A percentile compares a stretch with the other conserved stretches of the same genome.
Evolutionary conservation across 37 sponge, comb jelly and placozoan genomes (phyloP).

Genomic region (Agelas oroides): DNA sequence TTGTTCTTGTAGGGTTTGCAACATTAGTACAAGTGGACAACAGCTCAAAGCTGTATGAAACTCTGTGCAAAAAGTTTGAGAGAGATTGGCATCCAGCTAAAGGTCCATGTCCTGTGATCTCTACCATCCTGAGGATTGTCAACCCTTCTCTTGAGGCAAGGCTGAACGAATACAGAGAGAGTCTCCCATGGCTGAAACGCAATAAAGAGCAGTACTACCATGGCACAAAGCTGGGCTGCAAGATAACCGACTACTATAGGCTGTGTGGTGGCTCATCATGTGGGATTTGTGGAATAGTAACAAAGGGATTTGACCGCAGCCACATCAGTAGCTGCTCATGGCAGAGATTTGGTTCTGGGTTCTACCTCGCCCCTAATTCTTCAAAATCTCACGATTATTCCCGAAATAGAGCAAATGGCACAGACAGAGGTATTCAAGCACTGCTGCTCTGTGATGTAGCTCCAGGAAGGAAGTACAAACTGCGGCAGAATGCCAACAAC

Average conservation of each 20-base stretch:
- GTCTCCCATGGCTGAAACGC: not conserved
- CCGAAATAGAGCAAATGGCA: not conserved
- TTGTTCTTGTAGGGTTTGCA: too few relatives aligned
- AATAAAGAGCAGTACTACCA: slow-evolving; percentile 45
- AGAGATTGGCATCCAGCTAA: not conserved
- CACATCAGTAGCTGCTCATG: slow-evolving; percentile 21
- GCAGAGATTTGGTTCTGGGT: slow-evolving; percentile 59
- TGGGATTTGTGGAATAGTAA: slow-evolving; percentile 57
- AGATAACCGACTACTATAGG: slow-evolving; percentile 12
- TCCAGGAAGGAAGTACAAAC: slow-evolving; percentile 45
- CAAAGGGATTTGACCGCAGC: slow-evolving; percentile 35
- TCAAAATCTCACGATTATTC: slow-evolving; percentile 71
- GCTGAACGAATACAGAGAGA: not conserved
- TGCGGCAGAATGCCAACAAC: slow-evolving; percentile 24
- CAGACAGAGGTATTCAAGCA: slow-evolving; percentile 7
- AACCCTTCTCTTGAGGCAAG: not conserved
- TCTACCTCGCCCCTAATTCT: slow-evolving; percentile 74
- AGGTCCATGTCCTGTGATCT: not conserved
- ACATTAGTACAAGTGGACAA: too few relatives aligned
- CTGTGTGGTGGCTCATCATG: slow-evolving; percentile 43
- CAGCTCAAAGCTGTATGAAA: too few relatives aligned
- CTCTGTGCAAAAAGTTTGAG: too few relatives aligned
- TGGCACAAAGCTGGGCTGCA: slow-evolving; percentile 68
- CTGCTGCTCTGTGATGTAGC: slow-evolving; percentile 54
- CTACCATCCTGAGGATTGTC: not conserved